Evolutionary conservation across 2,113 vertebrate genomes (phyloP).

Genomic region (Syngnathoides biaculeatus): DNA sequence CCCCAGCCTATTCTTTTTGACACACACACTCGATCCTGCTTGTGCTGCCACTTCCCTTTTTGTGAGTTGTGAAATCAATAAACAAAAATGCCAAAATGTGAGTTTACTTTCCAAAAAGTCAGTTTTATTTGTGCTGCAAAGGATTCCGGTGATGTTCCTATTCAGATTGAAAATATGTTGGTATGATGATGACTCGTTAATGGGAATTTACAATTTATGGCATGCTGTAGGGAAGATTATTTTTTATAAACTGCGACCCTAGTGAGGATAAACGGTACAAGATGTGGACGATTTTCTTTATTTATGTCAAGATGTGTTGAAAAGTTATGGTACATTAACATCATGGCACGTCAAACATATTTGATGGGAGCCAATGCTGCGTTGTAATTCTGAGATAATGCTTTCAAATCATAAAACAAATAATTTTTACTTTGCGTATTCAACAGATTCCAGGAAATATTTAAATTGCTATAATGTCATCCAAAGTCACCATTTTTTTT

Average conservation of each 20-base stretch:
- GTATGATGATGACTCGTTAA: background rate
- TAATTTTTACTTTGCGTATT: background rate
- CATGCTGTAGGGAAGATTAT: no score
- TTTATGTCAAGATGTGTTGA: background rate
- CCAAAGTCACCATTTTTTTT: background rate
- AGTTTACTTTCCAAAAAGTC: background rate
- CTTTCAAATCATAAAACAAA: background rate
- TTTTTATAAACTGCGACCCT: background rate
- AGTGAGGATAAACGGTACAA: no score
- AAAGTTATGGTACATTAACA: background rate
- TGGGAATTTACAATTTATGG: background rate
- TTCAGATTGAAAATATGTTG: background rate
- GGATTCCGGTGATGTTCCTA: background rate
- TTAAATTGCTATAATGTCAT: background rate
- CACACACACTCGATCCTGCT: constrained; percentile 37
- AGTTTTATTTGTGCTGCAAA: background rate
- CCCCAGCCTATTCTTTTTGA: constrained; percentile 58
- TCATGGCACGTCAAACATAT: background rate
- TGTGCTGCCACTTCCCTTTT: constrained; percentile 78
- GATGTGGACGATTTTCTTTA: background rate
- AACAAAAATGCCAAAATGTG: background rate
- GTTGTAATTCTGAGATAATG: background rate
- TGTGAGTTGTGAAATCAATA: constrained; percentile 1
- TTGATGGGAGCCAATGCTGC: background rate
- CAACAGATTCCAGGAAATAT: background rate